These are phyloP conservation scores for Tetramorium bicarinatum DNA, from an alignment of 2,888 invertebrate genomes.

Conservation along the genomic window DNA sequence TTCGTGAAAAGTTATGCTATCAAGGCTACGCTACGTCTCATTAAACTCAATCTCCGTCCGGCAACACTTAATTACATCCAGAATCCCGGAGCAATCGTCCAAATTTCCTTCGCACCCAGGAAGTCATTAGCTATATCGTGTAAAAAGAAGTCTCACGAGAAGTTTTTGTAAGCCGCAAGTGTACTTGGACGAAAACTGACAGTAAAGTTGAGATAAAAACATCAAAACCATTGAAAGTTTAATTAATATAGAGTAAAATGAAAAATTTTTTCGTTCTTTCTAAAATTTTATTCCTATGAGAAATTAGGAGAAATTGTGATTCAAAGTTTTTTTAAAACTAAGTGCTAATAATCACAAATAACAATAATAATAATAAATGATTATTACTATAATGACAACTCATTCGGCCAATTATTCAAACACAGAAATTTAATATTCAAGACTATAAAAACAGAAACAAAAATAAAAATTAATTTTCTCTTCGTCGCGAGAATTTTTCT, in stretches of 20 bases:
- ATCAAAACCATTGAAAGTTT: not conserved
- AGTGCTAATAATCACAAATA: not conserved
- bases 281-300: not conserved
- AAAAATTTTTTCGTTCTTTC: not conserved
- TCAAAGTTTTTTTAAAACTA: not conserved
- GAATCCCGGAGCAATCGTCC: slow-evolving; percentile 33
- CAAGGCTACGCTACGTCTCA: slow-evolving; percentile 17
- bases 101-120: slow-evolving; percentile 43
- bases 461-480: slow-evolving; percentile 29
- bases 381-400: not conserved
- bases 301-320: not conserved
- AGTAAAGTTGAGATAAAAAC: not conserved
- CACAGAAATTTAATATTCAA: not conserved
- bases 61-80: slow-evolving; percentile 42
- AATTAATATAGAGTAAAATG: not conserved
- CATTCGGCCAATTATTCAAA: not conserved
- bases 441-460: slow-evolving; percentile 9
- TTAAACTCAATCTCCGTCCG: slow-evolving; percentile 41
- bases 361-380: not conserved
- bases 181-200: not conserved
- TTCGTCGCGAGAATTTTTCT: slow-evolving; percentile 23
- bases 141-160: slow-evolving; percentile 15
- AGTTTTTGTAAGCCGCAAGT: not conserved
- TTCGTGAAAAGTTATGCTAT: slow-evolving; percentile 9
- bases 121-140: slow-evolving; percentile 26